Conservation (phyloP, 2,888 invertebrate species). For the Chloroclysta siterata region DNA sequence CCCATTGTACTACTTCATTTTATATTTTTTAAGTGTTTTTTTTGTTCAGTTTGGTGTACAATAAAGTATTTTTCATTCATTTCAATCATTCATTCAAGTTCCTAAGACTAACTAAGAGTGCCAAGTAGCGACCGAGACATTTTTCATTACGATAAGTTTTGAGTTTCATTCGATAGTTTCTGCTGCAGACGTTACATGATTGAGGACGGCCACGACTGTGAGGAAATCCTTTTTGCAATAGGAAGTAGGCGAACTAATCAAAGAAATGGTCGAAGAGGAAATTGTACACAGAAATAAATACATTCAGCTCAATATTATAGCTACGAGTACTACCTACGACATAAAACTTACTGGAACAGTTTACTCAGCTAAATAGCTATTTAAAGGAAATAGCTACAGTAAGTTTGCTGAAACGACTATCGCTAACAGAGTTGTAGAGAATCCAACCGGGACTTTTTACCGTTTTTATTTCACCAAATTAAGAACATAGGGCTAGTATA, state of each 20-base stretch:
- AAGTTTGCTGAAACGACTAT: no score
- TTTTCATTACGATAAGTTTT: conserved; percentile 57
- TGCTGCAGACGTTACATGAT: conserved; percentile 37
- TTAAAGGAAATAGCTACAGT: not conserved
- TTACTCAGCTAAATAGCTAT: not conserved
- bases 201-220: conserved; percentile 22
- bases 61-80: no score
- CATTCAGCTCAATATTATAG: conserved; percentile 4
- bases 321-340: not conserved
- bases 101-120: conserved; percentile 13
- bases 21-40: no score
- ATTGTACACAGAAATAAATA: conserved; percentile 9
- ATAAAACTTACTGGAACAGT: not conserved
- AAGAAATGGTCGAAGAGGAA: conserved; percentile 19
- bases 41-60: no score
- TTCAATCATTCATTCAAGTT: no score
- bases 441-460: no score
- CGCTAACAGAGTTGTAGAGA: no score
- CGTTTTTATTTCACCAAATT: no score
- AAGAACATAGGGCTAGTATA: no score
- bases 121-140: conserved; percentile 44
- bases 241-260: conserved; percentile 24
- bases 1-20: no score
- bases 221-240: conserved; percentile 19
- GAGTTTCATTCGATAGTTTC: conserved; percentile 31